Percentiles rank a stretch among this genome's conserved stretches.
Evolutionary conservation across 2,113 vertebrate species (phyloP).

Genomic region (Eclectus roratus): DNA sequence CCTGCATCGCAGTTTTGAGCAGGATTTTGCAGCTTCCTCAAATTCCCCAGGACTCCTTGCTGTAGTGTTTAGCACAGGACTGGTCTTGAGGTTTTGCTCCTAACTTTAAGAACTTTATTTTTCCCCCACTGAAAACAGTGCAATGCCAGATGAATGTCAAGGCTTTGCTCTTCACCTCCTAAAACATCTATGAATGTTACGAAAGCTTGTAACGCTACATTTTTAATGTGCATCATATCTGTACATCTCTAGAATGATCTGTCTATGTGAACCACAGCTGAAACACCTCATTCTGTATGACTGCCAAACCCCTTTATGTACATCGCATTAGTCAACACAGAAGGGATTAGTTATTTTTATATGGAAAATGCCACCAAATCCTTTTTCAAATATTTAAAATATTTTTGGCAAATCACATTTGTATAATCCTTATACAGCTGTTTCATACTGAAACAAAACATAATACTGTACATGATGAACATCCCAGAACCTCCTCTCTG

Average conservation of each 20-base stretch:
- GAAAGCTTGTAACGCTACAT: slow-evolving; percentile 1
- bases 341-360: slow-evolving; percentile 60
- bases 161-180: slow-evolving; percentile 43
- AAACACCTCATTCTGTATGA: slow-evolving; percentile 1
- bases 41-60: background rate
- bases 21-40: background rate
- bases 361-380: slow-evolving; percentile 54
- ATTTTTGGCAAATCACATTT: slow-evolving; percentile 51
- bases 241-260: background rate
- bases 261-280: slow-evolving; percentile 53
- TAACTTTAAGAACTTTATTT: background rate
- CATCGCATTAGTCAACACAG: slow-evolving; percentile 37
- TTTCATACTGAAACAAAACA: slow-evolving; percentile 16
- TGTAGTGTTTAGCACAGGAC: background rate
- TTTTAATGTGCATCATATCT: slow-evolving; percentile 57
- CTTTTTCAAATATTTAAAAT: slow-evolving; percentile 58
- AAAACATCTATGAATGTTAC: slow-evolving; percentile 18
- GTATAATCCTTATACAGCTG: slow-evolving; percentile 32
- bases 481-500: background rate
- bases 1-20: background rate
- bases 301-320: slow-evolving; percentile 26
- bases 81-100: slow-evolving; percentile 2
- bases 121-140: background rate
- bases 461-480: background rate
- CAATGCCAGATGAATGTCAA: background rate